These are phyloP conservation scores for Chaetura pelagica DNA, from an alignment of 2,113 vertebrate genomes.

Conservation along the genomic window DNA sequence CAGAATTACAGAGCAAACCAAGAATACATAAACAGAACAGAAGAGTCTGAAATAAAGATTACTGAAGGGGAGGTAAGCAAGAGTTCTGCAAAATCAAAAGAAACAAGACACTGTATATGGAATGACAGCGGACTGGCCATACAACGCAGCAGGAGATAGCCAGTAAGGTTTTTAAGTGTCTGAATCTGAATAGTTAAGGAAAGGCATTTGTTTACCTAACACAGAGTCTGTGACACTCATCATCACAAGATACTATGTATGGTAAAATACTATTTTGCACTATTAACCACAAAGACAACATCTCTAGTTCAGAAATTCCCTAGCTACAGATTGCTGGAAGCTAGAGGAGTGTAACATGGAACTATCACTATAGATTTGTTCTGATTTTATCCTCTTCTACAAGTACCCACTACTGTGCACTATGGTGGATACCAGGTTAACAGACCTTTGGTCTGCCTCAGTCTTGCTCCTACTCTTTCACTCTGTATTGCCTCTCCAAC, in stretches of 20 bases:
- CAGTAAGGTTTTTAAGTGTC: not conserved
- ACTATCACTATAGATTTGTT: not conserved
- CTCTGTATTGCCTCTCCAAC: not conserved
- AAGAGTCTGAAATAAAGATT: not conserved
- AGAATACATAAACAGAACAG: not conserved
- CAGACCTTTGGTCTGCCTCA: not conserved
- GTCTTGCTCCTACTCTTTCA: not conserved
- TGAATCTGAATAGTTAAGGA: not conserved
- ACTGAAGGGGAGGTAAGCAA: not conserved
- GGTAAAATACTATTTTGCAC: not conserved
- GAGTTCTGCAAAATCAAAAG: not conserved
- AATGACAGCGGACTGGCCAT: fast-evolving
- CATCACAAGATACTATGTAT: not conserved
- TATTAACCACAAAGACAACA: not conserved
- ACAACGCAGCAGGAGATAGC: not conserved
- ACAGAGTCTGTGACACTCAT: not conserved
- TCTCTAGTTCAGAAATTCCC: not conserved
- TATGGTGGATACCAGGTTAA: not conserved
- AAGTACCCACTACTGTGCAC: not conserved
- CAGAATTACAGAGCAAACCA: not conserved
- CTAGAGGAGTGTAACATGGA: not conserved
- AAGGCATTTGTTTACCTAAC: not conserved
- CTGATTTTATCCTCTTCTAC: not conserved
- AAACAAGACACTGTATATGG: not conserved
- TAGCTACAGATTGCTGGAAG: not conserved